Evolutionary conservation across 1,140 invertebrate species (phyloP), one percentile per base, ranked within the genome.

Genomic region (Ips nitidus): DNA sequence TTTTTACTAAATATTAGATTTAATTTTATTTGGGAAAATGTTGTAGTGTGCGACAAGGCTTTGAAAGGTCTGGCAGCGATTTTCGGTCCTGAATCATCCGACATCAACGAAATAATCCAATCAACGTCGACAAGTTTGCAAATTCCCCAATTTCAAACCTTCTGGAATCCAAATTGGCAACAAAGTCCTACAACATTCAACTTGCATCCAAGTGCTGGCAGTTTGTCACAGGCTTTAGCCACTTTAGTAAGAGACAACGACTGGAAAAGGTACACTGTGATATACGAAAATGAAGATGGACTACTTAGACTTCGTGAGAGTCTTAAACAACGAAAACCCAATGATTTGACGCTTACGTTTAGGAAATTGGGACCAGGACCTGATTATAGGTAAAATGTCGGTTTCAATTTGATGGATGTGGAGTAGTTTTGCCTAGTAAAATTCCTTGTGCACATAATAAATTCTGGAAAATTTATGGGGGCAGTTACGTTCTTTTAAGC

Each of bases 221-320:
- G 42, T 41, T 82, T 94, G 37, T 87, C 90, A n/a, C 84, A 88
- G 81, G 91, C 90, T 7, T 87, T 89, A 66, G 84, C 88, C 0
- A 90, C 91, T 68, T 81, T 94, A 45, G 84, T 94, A 2, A 84
- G 88, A 65, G 85, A 88, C 69, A 88, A 90, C 81, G 84, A 88
- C 43, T 96, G 94, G 93, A 87, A 86, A 57, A 87, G 84, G 67
- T 96, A 91, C 74, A 90, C 90, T 0, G 87, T 94, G 8, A 81
- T 96, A 37, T 96, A 95, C 77, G 91, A 96, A 78, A 85, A 89
- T 55, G 88, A 93, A 63, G 89, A 89, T 52, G 84, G 92, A 78
- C 81, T 98, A 2, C 87, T 94, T 53, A 85, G 93, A 57, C 82
- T 97, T 8, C 93, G 96, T 81, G 91, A 92, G 75, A 84, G 95